Conservation (phyloP, 2,888 invertebrate genomes). For the Calameuta filiformis region DNA sequence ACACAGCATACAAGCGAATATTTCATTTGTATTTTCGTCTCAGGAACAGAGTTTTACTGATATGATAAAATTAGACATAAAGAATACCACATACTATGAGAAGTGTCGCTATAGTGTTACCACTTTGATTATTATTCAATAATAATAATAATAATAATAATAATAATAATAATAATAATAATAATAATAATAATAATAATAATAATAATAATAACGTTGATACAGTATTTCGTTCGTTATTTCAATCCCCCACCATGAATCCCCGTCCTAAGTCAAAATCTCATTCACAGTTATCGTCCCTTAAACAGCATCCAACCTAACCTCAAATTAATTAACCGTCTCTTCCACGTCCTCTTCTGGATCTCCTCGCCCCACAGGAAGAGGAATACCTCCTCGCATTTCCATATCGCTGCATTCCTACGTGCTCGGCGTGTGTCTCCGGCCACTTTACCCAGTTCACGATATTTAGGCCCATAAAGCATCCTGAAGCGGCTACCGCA, state of each 20-base stretch:
- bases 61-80: constrained; percentile 27
- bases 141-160: constrained; percentile 31
- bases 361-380: no score
- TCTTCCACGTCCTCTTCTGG: no score
- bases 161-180: constrained; percentile 21
- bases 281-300: no score
- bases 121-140: constrained; percentile 57
- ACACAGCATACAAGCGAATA: constrained; percentile 6
- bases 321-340: no score
- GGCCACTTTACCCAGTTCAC: constrained; percentile 19
- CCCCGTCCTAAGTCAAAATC: no score
- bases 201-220: constrained; percentile 38
- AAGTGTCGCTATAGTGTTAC: constrained; percentile 54
- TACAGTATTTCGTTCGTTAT: no score
- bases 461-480: constrained; percentile 34
- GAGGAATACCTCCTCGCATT: neutral
- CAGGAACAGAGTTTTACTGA: constrained; percentile 34
- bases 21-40: constrained; percentile 38
- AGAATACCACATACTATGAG: constrained; percentile 41
- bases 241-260: no score
- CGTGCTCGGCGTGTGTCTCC: constrained; percentile 19
- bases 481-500: constrained; percentile 13
- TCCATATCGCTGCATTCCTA: neutral
- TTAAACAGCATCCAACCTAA: no score
- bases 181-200: constrained; percentile 41